Conservation (phyloP, 2,888 invertebrate genomes). For the Eutolmus rufibarbis region DNA sequence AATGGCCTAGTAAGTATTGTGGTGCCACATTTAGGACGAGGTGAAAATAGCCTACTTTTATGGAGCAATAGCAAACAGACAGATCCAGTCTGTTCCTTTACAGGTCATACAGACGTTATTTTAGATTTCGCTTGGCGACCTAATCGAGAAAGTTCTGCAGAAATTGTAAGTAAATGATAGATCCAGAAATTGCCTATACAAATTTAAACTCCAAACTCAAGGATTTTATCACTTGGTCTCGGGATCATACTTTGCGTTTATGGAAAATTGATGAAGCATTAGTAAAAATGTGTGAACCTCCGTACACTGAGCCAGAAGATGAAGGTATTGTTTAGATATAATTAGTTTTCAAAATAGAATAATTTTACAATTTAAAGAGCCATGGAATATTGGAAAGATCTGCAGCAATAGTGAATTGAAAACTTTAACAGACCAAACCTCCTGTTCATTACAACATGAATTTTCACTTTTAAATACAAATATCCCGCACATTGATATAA, state of each 20-base stretch:
- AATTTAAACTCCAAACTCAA: background rate
- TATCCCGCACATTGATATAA: slow-evolving; percentile 75
- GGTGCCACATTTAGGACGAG: slow-evolving; percentile 87
- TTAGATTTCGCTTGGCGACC: slow-evolving; percentile 95
- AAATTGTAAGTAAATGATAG: slow-evolving; percentile 54
- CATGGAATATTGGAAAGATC: slow-evolving; percentile 6
- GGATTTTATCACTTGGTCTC: slow-evolving; percentile 93
- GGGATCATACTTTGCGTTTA: slow-evolving; percentile 89
- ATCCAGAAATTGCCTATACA: background rate
- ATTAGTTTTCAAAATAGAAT: background rate
- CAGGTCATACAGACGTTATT: slow-evolving; percentile 94
- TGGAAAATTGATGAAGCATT: slow-evolving; percentile 89
- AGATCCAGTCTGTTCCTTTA: slow-evolving; percentile 85
- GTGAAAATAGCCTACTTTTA: slow-evolving; percentile 81
- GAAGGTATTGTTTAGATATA: slow-evolving; percentile 43
- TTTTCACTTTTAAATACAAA: slow-evolving; percentile 78
- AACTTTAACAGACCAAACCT: slow-evolving; percentile 51
- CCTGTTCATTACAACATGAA: slow-evolving; percentile 72
- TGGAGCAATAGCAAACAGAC: slow-evolving; percentile 78
- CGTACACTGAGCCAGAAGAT: slow-evolving; percentile 63
- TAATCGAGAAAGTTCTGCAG: slow-evolving; percentile 64
- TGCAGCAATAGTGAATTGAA: slow-evolving; percentile 37
- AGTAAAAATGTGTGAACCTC: slow-evolving; percentile 75
- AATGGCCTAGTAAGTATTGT: slow-evolving; percentile 91
- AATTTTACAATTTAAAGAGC: background rate